Conservation (phyloP, 2,113 vertebrate species). For the Monopterus albus region DNA sequence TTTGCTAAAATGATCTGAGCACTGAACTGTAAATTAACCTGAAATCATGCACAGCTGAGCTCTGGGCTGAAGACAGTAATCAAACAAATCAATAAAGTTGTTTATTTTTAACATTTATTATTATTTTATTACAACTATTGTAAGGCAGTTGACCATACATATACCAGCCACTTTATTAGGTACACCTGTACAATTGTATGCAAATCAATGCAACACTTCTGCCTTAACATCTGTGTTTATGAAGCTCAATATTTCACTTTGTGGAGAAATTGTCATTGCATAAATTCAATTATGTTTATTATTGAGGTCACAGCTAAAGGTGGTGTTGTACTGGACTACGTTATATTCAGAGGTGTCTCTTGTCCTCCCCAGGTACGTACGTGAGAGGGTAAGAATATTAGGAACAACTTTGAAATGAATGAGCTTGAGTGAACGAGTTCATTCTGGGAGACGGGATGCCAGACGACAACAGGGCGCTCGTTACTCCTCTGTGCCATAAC, state of each 20-base stretch:
- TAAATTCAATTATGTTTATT: too few species aligned
- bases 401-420: constrained; percentile 27
- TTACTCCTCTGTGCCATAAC: constrained; percentile 36
- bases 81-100: constrained; percentile 66
- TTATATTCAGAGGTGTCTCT: too few species aligned
- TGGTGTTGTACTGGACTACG: too few species aligned
- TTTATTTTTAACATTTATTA: constrained; percentile 64
- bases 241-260: too few species aligned
- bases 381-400: too few species aligned
- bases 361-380: too few species aligned
- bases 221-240: too few species aligned
- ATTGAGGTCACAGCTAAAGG: too few species aligned
- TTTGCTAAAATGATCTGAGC: constrained; percentile 36
- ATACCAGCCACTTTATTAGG: too few species aligned
- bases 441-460: constrained; percentile 38
- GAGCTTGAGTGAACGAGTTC: constrained; percentile 38
- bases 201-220: too few species aligned
- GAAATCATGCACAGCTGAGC: constrained; percentile 47
- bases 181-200: too few species aligned
- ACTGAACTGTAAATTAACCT: constrained; percentile 29
- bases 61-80: constrained; percentile 42
- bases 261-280: too few species aligned
- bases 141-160: background rate
- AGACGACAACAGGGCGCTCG: constrained; percentile 40
- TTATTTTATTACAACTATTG: background rate